Conservation (phyloP, 2,113 vertebrate species). For the Carettochelys insculpta region DNA sequence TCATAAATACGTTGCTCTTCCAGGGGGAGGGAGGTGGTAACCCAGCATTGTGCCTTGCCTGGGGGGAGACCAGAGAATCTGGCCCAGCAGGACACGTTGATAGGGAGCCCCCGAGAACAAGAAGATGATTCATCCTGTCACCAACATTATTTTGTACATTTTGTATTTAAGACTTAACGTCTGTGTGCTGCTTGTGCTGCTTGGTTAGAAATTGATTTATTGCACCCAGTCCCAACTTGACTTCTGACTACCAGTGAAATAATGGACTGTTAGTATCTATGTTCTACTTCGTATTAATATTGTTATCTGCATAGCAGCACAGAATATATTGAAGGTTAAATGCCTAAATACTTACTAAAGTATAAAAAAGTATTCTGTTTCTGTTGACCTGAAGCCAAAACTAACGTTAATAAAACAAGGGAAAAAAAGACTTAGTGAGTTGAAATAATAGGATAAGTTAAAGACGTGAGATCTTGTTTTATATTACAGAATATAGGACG, state of each 20-base stretch:
- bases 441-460: background rate
- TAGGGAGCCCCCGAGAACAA: no score
- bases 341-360: background rate
- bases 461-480: background rate
- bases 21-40: no score
- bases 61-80: no score
- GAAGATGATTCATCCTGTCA: no score
- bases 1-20: no score
- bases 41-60: no score
- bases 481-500: background rate
- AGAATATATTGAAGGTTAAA: background rate
- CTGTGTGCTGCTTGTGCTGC: background rate
- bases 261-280: background rate
- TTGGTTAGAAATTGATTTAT: background rate
- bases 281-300: background rate
- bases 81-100: no score
- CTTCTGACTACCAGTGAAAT: background rate
- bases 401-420: background rate
- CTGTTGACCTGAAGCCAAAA: background rate
- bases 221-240: background rate
- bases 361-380: background rate
- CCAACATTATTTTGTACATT: background rate
- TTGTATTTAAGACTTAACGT: background rate
- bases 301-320: background rate
- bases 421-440: background rate